Base-by-base conservation (phyloP, 2,113 vertebrate species). In the Datnioides undecimradiatus region DNA sequence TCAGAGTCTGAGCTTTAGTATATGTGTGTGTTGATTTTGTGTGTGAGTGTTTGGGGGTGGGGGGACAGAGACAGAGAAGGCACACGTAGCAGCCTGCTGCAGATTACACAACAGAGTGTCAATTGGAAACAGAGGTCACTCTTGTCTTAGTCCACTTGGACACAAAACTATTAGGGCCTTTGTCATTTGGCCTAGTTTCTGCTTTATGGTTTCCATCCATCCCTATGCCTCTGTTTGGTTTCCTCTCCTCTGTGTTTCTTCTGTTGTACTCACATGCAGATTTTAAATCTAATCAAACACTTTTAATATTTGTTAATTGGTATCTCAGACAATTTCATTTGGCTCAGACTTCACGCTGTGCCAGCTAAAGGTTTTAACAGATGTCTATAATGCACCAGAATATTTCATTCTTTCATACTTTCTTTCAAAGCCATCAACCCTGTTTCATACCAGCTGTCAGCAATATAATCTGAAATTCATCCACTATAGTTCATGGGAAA, bases 91-190 rank as follows among this genome's bases (percentile, higher is more conserved):
- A 71, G 71, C 59, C 62, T 55, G n/a, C 51, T 70, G 45, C 66
- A 58, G 72, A 82, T 88, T 75, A 82, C 68, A 79, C 67, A 80
- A 67, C 46, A 51, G 34, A 8, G 27, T 76, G 75, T 71, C 65
- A 66, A 55, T 36, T 45, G 45, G 3, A 34, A 68, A 58, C 58
- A 11, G 78, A 63, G 78, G 69, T 69, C 81, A 51, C 34, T 38
- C 49, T 41, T 43, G 69, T 79, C 76, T 66, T 40, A 34, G 63
- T 70, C 8, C 27, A 75, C 66, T 46, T 67, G 21, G 69, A 78
- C 77, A 68, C 71, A 80, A 69, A 79, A 67, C 57, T 73, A 51
- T 80, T 68, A 82, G 67, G 25, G 8, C 43, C 38, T 60, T 34
- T 25, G 52, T 73, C 58, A 51, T 66, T 43, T 71, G 65, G 70